These are phyloP conservation scores for Aramus guarauna DNA, from an alignment of 2,113 vertebrate genomes.

Conservation along the genomic window DNA sequence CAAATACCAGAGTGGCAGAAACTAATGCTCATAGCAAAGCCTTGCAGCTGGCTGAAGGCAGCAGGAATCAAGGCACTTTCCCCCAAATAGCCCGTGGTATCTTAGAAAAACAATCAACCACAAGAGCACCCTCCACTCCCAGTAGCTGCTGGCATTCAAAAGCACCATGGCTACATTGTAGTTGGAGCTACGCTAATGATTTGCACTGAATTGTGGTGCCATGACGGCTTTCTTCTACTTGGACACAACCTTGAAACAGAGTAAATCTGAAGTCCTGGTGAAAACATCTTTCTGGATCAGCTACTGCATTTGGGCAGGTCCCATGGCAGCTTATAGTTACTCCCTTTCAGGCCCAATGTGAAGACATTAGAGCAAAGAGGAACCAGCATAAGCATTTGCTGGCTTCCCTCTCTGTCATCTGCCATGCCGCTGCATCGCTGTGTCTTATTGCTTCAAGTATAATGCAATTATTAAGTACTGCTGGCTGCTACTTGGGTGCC, in stretches of 20 bases:
- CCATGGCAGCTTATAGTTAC: not conserved
- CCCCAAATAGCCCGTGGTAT: not conserved
- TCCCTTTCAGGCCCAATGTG: not conserved
- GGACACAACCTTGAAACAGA: not conserved
- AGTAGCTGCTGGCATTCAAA: not conserved
- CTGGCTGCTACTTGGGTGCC: not conserved
- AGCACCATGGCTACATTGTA: rapidly evolving
- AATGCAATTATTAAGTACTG: not conserved
- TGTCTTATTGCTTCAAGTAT: not conserved
- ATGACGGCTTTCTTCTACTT: not conserved
- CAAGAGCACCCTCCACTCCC: not conserved
- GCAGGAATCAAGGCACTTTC: not conserved
- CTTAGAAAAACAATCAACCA: not conserved
- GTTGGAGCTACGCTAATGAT: not conserved
- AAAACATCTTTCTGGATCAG: not conserved
- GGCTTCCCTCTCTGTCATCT: not conserved
- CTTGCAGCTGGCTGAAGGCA: not conserved
- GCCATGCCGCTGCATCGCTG: not conserved
- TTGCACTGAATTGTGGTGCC: rapidly evolving
- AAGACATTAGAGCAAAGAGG: not conserved
- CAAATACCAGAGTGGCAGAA: not conserved
- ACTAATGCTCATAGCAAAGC: not conserved
- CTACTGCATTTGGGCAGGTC: not conserved
- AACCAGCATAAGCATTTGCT: not conserved
- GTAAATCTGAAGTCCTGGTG: not conserved